Base-by-base conservation (phyloP, 2,113 vertebrate species). In the Vireo altiloquus region DNA sequence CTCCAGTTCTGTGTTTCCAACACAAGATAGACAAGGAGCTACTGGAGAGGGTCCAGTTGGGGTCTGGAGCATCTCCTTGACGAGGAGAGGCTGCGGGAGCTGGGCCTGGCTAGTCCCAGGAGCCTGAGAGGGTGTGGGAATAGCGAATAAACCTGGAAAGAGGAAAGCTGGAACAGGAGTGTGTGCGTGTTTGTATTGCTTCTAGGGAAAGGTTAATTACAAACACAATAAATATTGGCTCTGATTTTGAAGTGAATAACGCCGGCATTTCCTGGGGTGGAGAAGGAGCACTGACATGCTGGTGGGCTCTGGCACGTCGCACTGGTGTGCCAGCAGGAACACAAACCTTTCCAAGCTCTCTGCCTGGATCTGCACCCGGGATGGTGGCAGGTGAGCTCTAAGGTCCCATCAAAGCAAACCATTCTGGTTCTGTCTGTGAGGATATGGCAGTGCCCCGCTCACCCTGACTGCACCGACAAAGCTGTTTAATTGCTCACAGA, bases 211-310 rank as follows among this genome's bases (percentile, higher is more conserved):
- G 37, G n/a, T 19, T 52, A 39, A 53, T 66, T 22, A 28, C 35
- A 47, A 47, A 47, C 6, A 0, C 65, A 50, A 18, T 31, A 11
- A 16, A 22, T 6, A 35, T 3, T 46, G 28, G 7, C 57, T 47
- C 52, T 31, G 46, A 5, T 53, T 57, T 31, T 42, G 21, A 24
- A 13, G 23, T 2, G 15, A 33, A 5, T 12, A 42, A 12, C n/a
- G n/a, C n/a, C n/a, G n/a, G n/a, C n/a, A n/a, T n/a, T n/a, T n/a
- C n/a, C n/a, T n/a, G 4, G 7, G 7, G 44, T 6, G 46, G 11
- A 64, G 13, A 24, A 13, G 78, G 56, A 52, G 40, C 33, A 0
- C 21, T 28, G 1, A 1, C 0, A 4, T 11, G 2, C 4, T 9
- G 2, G 3, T 9, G 2, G 3, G 19, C 33, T 22, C 0, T 44